A percentile compares a stretch with the other conserved stretches of the same genome.
These are phyloP conservation scores for Tromatobia lineatoria DNA, from an alignment of 2,888 invertebrate species.

Conservation along the genomic window DNA sequence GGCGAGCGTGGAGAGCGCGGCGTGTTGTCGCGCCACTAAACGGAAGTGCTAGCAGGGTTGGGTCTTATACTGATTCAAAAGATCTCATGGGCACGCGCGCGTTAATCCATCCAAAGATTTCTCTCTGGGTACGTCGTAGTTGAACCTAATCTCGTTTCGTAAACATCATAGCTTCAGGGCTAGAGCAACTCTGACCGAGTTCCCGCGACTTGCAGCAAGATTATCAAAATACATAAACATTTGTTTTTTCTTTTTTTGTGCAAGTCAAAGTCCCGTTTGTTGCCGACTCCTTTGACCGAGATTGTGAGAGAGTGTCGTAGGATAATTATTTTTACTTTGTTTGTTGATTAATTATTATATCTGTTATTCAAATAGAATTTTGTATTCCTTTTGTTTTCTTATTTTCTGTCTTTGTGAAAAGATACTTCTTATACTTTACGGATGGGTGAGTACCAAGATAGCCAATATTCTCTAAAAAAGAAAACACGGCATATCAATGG, in stretches of 20 bases:
- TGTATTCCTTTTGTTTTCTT: no score
- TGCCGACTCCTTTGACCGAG: constrained; percentile 4
- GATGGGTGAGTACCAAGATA: no score
- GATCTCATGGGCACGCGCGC: constrained; percentile 9
- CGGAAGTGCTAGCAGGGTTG: constrained; percentile 52
- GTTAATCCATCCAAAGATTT: constrained; percentile 46
- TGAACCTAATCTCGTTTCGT: constrained; percentile 49
- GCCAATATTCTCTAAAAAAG: no score
- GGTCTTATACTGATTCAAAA: neutral
- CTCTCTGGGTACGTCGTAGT: constrained; percentile 36
- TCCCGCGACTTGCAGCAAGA: constrained; percentile 32
- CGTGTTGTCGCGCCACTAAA: constrained; percentile 34
- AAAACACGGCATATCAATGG: no score
- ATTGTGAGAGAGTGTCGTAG: constrained; percentile 35
- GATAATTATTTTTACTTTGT: no score
- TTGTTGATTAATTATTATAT: no score
- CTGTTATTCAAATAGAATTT: no score
- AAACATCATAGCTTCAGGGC: constrained; percentile 37
- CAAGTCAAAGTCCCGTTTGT: constrained; percentile 15
- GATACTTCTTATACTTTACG: no score
- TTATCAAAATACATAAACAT: constrained; percentile 33
- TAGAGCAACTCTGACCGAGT: constrained; percentile 39
- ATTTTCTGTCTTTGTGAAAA: no score
- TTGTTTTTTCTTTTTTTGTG: neutral
- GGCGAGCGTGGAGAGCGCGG: neutral